phyloP scores from a whole-genome alignment of 2,113 vertebrate species.

The Arenaria interpres region DNA sequence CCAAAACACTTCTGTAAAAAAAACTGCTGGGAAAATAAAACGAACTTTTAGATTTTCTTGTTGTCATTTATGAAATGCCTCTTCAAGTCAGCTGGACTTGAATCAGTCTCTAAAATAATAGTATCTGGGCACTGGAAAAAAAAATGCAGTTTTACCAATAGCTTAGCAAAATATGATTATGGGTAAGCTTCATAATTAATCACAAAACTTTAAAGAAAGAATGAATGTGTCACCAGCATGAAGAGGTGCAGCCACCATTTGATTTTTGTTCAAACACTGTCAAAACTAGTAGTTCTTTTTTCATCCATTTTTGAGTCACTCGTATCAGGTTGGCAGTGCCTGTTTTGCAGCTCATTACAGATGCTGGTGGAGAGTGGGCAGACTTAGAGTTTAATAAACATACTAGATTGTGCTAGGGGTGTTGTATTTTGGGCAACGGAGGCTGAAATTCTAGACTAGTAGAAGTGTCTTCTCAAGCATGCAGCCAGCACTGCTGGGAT shows the following conservation, averaged over 20 bases:
- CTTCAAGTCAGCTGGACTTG: neutral
- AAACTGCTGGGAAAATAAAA: neutral
- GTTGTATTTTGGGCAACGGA: neutral
- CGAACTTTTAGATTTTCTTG: neutral
- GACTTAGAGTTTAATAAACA: neutral
- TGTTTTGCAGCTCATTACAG: neutral
- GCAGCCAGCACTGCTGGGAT: accelerated
- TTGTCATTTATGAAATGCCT: neutral
- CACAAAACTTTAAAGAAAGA: neutral
- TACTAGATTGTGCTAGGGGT: neutral
- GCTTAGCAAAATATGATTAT: neutral
- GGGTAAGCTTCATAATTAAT: neutral
- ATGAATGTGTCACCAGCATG: neutral
- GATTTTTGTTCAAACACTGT: neutral
- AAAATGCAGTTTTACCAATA: neutral
- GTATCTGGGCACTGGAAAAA: neutral
- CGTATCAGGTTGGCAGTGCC: neutral
- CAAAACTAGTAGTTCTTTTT: neutral
- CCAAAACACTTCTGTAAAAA: neutral
- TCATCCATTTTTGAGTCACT: neutral
- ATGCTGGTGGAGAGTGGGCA: neutral
- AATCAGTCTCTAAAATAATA: neutral
- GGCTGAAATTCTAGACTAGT: neutral
- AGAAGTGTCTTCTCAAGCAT: neutral
- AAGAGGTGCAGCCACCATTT: neutral